These are phyloP conservation scores for Cliona cf. orientalis DNA, from an alignment of 37 sponge, comb jelly and placozoan genomes.

Conservation along the genomic window DNA sequence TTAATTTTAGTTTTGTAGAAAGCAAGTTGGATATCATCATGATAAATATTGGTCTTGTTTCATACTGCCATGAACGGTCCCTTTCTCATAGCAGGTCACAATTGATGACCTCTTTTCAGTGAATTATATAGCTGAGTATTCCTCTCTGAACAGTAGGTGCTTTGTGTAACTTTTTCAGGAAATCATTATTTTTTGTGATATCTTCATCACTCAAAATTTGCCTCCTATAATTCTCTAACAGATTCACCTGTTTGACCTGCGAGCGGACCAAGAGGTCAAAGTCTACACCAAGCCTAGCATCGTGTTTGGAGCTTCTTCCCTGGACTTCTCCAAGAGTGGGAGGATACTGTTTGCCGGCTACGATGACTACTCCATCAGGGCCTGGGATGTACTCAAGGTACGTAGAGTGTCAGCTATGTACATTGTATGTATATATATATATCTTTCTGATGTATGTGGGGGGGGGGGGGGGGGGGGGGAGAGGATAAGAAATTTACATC, in stretches of 20 bases:
- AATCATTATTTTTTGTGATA: no score
- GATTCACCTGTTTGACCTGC: slow-evolving; percentile 86
- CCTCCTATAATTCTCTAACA: not conserved
- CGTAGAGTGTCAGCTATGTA: not conserved
- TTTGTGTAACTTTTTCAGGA: no score
- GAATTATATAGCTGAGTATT: no score
- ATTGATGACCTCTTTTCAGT: no score
- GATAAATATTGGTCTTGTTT: no score
- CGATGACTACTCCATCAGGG: slow-evolving; percentile 73
- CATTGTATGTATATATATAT: not conserved
- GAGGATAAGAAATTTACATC: not conserved
- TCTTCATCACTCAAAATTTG: no score
- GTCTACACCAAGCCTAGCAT: slow-evolving; percentile 72
- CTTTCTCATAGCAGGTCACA: no score
- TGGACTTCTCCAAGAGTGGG: slow-evolving; percentile 87
- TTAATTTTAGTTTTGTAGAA: not conserved
- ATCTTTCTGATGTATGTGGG: no score
- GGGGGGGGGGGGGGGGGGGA: not conserved
- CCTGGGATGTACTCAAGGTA: slow-evolving; percentile 92
- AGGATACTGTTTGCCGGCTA: slow-evolving; percentile 87
- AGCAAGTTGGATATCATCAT: no score
- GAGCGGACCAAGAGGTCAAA: slow-evolving; percentile 84
- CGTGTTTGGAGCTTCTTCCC: slow-evolving; percentile 66
- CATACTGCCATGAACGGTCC: no score
- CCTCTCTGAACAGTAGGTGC: not conserved